Evolutionary conservation across 2,113 vertebrate species (phyloP).

Genomic region (Pholis gunnellus): DNA sequence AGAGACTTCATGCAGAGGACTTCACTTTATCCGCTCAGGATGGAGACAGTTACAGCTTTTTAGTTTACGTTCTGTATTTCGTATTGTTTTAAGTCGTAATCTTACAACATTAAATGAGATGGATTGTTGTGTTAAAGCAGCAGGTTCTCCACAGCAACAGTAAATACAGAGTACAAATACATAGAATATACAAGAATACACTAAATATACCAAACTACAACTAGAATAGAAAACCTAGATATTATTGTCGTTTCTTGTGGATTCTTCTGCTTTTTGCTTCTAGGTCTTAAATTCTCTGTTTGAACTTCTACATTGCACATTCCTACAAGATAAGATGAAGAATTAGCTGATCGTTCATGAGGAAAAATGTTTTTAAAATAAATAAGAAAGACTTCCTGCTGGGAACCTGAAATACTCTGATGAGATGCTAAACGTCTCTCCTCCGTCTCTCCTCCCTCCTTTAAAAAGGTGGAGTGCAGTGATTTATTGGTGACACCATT

Average conservation of each 20-base stretch:
- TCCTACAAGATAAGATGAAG: too few relatives aligned
- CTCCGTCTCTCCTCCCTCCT: neutral
- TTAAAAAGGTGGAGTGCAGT: conserved; percentile 26
- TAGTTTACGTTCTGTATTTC: neutral
- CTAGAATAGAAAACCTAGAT: neutral
- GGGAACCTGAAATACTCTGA: neutral
- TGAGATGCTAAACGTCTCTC: neutral
- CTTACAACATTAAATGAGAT: neutral
- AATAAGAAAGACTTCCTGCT: neutral
- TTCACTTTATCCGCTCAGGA: too few relatives aligned
- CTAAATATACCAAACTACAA: neutral
- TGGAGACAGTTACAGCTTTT: too few relatives aligned
- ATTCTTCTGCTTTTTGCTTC: neutral
- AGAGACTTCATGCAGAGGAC: neutral
- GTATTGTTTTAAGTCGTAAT: neutral
- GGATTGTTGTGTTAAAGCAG: too few relatives aligned
- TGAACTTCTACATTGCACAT: too few relatives aligned
- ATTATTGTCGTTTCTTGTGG: neutral
- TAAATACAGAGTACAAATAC: neutral
- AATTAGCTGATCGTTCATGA: neutral
- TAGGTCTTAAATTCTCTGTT: neutral
- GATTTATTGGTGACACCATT: conserved; percentile 76
- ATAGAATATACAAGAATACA: neutral
- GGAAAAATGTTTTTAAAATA: neutral
- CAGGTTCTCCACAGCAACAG: too few relatives aligned